Percentiles rank a stretch among this genome's conserved stretches.
These are phyloP conservation scores for Lypha dubia DNA, from an alignment of 2,888 invertebrate genomes.

Conservation along the genomic window DNA sequence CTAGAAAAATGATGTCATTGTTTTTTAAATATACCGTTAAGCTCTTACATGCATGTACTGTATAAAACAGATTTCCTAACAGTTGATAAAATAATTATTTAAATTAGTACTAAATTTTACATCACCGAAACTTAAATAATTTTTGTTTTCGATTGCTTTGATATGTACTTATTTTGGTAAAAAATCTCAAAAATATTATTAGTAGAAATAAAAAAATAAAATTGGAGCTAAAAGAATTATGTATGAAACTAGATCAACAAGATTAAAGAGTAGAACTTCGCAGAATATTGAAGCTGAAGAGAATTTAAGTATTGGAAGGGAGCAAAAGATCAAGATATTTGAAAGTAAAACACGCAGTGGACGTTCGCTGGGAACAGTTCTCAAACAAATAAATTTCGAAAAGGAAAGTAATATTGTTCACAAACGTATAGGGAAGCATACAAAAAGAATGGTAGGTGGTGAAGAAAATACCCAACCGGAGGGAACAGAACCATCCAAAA, in stretches of 20 bases:
- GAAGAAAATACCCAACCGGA: not conserved
- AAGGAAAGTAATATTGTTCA: not conserved
- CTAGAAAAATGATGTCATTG: too few species aligned
- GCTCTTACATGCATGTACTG: too few species aligned
- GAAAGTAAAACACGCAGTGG: constrained; percentile 29
- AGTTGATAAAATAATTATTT: too few species aligned
- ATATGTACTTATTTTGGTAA: not conserved
- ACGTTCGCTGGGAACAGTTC: not conserved
- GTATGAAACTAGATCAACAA: constrained; percentile 43
- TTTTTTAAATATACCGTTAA: too few species aligned
- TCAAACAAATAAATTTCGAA: constrained; percentile 22
- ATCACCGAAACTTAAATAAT: not conserved
- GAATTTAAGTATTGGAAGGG: not conserved
- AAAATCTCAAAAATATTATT: too few species aligned
- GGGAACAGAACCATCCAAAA: not conserved
- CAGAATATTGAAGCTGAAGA: constrained; percentile 21
- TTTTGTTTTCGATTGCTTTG: not conserved
- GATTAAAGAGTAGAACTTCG: constrained; percentile 18
- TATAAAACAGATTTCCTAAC: too few species aligned
- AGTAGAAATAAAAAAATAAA: not conserved
- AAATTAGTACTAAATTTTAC: not conserved
- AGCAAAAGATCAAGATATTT: not conserved
- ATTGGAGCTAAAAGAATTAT: constrained; percentile 24
- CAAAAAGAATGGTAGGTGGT: constrained; percentile 24
- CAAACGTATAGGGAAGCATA: not conserved